Base-by-base conservation (phyloP, 2,113 vertebrate species). In the Sceloporus undulatus region DNA sequence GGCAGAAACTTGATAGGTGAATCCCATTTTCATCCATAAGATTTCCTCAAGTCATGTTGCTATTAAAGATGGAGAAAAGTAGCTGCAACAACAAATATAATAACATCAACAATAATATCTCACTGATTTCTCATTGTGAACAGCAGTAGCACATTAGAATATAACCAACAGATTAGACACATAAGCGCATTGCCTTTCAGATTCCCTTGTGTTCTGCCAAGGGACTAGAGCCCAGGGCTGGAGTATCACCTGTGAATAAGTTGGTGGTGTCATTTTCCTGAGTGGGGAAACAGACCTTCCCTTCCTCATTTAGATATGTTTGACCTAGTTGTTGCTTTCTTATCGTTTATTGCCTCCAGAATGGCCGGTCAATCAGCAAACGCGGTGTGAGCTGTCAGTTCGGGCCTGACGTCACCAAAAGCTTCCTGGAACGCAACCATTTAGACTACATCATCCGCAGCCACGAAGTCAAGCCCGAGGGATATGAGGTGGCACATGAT, bases 381-480 rank as follows among this genome's bases (percentile, higher is more conserved):
- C 95, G 98, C 0, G 98, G 98, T 0, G 98, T 99, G 90, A 99
- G 98, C 94, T 99, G 98, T 93, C 98, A 99, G 97, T 99, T 99
- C 0, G 98, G 98, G 0, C 98, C 98, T 0, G 98, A 99, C 0
- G 97, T 99, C 90, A 98, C 98, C 0, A 96, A 97, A 85, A 96
- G 96, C 87, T 99, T 99, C 96, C 94, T 99, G 94, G 97, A 98
- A 11, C 97, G 98, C 91, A 99, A 99, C 93, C 96, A 96, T 29
- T 96, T 99, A 42, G 98, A 99, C 78, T 98, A 98, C 90, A 97
- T 99, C 71, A 97, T 99, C 89, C 98, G 98, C 29, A 99, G 98
- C 95, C 98, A 99, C 19, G 98, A 99, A 95, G 98, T 99, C 79
- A 99, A 99, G 93, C 93, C 96, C 0, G 98, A 99, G 93, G 98